Base-by-base conservation (phyloP, 2,888 invertebrate genomes). In the Morpho deidamia region DNA sequence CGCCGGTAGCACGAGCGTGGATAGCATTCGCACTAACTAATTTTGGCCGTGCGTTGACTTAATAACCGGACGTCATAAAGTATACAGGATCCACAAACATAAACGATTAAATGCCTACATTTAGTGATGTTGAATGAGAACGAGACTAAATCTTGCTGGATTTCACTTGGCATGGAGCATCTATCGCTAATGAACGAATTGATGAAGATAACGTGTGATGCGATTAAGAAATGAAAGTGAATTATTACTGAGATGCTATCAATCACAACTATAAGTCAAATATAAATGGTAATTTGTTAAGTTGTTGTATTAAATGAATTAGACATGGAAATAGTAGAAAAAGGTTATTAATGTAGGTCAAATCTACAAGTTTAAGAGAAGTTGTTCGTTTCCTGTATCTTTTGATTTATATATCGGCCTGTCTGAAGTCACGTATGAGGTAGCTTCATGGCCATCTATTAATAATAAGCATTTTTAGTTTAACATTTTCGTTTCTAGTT, bases 1-100 rank as follows among this genome's bases (percentile, higher is more conserved):
- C 57, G 55, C 50, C 56, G 55, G 44, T 48, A 59, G 55, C 49
- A 40, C 56, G 60, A 61, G 65, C 78, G 78, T 79, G 82, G 73
- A 59, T 66, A 70, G 83, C 80, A 85, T 85, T 83, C 72, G 81
- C 81, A 77, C 72, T 66, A 72, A 78, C 79, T 85, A 83, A 84
- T 83, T 87, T 84, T 70, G 83, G 81, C 65, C 78, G 83, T 78
- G 76, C 83, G 76, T 76, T 78, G 81, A 83, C 84, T 78, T 74
- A 69, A 69, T 69, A 64, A 71, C 80, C 84, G 86, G 85, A 84
- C 72, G 84, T 79, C 74, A 76, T 83, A 67, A 69, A 69, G 65
- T 63, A 68, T 65, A 67, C 70, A 74, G 74, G 71, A 77, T 72
- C 69, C 66, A 52, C 47, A 51, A 57, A 58, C 53, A 59, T 48